Evolutionary conservation across 2,797 vertebrate species (phyloP).

Genomic region (Nyctalus aviator): DNA sequence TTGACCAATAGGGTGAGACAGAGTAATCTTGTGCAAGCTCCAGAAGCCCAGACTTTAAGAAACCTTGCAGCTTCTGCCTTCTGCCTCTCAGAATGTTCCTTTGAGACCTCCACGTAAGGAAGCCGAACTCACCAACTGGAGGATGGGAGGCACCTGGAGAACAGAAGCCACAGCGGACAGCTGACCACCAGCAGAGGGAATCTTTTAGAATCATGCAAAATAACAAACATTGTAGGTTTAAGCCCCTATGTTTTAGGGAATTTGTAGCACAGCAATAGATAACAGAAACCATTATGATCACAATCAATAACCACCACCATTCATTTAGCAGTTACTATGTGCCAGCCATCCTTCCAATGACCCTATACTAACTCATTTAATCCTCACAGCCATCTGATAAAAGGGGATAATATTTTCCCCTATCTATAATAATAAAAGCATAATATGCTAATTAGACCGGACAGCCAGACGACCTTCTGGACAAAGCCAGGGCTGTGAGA

Average conservation of each 20-base stretch:
- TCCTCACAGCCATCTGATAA: neutral
- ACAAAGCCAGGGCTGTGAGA: no score
- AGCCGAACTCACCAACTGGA: accelerated
- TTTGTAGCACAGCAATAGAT: neutral
- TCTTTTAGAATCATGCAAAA: neutral
- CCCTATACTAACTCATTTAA: accelerated
- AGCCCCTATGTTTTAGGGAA: no score
- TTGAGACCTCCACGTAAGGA: neutral
- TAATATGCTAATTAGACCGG: no score
- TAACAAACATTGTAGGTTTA: accelerated
- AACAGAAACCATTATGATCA: neutral
- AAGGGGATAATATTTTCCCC: neutral
- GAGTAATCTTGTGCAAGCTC: neutral
- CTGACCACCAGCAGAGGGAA: neutral
- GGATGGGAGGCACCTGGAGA: accelerated
- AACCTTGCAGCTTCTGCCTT: neutral
- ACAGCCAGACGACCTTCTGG: no score
- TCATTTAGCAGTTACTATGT: accelerated
- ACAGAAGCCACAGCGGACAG: neutral
- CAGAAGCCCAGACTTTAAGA: neutral
- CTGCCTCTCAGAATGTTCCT: neutral
- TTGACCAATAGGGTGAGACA: neutral
- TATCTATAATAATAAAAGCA: no score
- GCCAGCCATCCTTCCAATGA: neutral
- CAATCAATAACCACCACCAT: neutral